Base-by-base conservation (phyloP, 53 echinoderm and acorn worm genomes). In the Hippasteria phrygiana region DNA sequence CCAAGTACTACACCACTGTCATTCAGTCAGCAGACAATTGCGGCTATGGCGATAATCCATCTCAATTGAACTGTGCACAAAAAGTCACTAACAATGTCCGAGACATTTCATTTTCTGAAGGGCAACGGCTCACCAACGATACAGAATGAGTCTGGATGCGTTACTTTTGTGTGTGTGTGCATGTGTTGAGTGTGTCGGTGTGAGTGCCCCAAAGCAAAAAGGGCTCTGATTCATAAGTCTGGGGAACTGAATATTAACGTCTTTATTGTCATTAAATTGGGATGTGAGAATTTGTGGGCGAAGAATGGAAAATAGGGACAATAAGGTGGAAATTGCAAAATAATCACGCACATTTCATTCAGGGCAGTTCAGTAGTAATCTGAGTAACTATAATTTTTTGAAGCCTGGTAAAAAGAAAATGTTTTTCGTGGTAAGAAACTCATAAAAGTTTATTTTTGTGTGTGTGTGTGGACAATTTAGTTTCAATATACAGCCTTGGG, bases 71-170 rank as follows among this genome's bases (percentile, higher is more conserved):
- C 32, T 1, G 36, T 7, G 56, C 5, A 62, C 55, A 53, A 78
- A 56, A 78, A 59, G 40, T 78, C 78, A 78, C 78, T 55, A 78
- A 55, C 55, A 77, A 55, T 78, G 78, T 42, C 36, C 35, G 78
- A 78, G 55, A 78, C 55, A 18, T 32, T 78, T 28, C 28, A 55
- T 35, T 59, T 59, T 78, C 39, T 37, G 59, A 78, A 55, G 59
- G n/a, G 78, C 78, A 47, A n/a, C 32, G 47, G 53, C 53, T 76
- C 33, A 33, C 35, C 27, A 16, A 33, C 50, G 53, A 42, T 50
- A 76, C 76, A 76, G 18, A 26, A 37, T 33, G 31, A 32, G 45
- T 77, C 77, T 24, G 37, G 36, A n/a, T 78, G 29, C 27, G 29
- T 32, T 59, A 14, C 35, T 59, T 3, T 56, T 37, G 47, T n/a